Conservation (phyloP, 2,888 invertebrate genomes). For the Metalampra italica region DNA sequence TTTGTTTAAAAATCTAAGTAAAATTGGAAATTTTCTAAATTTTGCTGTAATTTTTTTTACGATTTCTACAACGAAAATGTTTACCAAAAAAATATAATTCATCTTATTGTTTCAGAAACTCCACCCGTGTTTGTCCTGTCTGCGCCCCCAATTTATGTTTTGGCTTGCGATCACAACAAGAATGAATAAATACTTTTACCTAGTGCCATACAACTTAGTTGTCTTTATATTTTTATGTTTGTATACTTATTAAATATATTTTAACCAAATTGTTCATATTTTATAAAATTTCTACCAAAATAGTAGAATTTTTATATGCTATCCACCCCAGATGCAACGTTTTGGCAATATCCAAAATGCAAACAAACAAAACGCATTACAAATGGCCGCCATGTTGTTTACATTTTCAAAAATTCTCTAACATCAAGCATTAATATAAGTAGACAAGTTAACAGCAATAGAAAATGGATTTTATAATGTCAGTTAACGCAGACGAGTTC, state of each 20-base stretch:
- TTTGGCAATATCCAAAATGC: background rate
- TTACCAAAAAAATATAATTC: background rate
- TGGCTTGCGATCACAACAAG: constrained; percentile 51
- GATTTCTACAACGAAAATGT: no score
- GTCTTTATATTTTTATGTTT: background rate
- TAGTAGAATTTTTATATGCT: background rate
- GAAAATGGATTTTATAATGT: background rate
- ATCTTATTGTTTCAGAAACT: constrained; percentile 38
- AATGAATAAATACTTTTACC: background rate
- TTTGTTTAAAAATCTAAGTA: no score
- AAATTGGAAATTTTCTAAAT: no score
- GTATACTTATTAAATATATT: background rate
- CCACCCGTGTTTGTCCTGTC: constrained; percentile 47
- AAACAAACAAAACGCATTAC: constrained; percentile 1
- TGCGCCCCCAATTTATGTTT: constrained; percentile 54
- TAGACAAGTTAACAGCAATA: background rate
- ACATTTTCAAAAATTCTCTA: constrained; percentile 2
- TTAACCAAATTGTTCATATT: background rate
- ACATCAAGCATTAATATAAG: background rate
- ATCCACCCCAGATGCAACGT: background rate
- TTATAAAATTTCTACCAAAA: constrained; percentile 1
- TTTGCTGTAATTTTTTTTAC: no score
- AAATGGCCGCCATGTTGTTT: constrained; percentile 16
- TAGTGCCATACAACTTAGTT: background rate
- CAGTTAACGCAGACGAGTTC: constrained; percentile 18